These are phyloP conservation scores for Oedothorax gibbosus DNA, from an alignment of 1,140 invertebrate species.

Conservation along the genomic window DNA sequence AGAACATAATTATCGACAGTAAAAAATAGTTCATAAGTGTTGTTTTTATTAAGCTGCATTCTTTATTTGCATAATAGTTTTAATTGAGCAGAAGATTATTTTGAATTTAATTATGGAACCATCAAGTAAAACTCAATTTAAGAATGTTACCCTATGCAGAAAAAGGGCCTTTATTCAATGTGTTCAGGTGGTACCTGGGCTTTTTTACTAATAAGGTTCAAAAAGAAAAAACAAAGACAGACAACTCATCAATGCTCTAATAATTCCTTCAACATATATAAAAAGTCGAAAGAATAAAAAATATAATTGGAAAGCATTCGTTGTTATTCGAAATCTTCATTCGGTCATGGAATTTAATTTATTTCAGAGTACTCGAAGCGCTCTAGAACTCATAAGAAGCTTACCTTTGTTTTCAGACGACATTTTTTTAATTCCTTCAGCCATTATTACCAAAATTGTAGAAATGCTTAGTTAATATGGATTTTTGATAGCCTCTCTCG, in stretches of 20 bases:
- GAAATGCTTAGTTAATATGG: constrained; percentile 34
- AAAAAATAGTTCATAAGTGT: no score
- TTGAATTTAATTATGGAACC: no score
- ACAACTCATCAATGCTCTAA: constrained; percentile 13
- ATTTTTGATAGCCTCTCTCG: constrained; percentile 25
- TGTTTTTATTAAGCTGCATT: no score
- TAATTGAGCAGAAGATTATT: no score
- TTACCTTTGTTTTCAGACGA: constrained; percentile 43
- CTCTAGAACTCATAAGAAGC: constrained; percentile 19
- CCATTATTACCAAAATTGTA: constrained; percentile 29
- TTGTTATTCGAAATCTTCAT: constrained; percentile 38
- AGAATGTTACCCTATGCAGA: no score
- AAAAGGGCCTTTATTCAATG: no score
- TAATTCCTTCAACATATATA: constrained; percentile 12
- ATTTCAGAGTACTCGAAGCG: constrained; percentile 23
- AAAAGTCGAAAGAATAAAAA: constrained; percentile 7
- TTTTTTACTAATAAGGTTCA: neutral
- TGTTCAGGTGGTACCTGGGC: no score
- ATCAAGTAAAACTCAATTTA: no score
- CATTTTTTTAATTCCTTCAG: neutral
- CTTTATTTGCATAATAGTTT: no score
- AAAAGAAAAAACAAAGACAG: neutral
- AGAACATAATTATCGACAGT: no score
- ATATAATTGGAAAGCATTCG: constrained; percentile 26
- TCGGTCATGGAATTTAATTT: constrained; percentile 49